Evolutionary conservation across 2,888 invertebrate species (phyloP).

Genomic region (Charanyca ferruginea): DNA sequence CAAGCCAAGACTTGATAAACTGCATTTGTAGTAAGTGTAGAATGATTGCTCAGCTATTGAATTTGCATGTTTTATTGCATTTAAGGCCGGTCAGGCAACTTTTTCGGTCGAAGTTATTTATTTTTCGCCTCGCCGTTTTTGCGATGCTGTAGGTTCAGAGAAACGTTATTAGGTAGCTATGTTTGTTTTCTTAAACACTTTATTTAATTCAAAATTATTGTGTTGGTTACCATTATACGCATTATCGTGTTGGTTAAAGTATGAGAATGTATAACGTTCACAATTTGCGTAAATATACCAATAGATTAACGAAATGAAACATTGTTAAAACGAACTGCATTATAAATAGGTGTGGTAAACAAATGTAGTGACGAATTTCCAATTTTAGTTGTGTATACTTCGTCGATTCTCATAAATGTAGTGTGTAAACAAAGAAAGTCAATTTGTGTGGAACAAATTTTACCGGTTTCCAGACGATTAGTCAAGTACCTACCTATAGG

Average conservation of each 20-base stretch:
- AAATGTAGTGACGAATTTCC: conserved; percentile 32
- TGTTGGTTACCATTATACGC: too few species aligned
- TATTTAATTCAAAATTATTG: conserved; percentile 9
- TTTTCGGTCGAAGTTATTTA: conserved; percentile 33
- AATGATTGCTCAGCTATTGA: conserved; percentile 48
- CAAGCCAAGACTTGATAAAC: conserved; percentile 45
- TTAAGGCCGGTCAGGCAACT: conserved; percentile 32
- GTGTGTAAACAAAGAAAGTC: conserved; percentile 53
- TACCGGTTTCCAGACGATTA: conserved; percentile 61
- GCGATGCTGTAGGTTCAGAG: conserved; percentile 18
- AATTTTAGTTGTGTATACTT: conserved; percentile 29
- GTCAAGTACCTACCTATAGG: conserved; percentile 40
- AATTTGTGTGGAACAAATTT: conserved; percentile 68
- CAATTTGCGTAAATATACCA: conserved; percentile 1
- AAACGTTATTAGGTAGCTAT: conserved; percentile 30
- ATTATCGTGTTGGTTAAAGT: not conserved
- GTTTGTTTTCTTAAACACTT: conserved; percentile 29
- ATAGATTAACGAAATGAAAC: not conserved
- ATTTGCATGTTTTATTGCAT: conserved; percentile 43
- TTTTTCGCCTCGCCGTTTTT: conserved; percentile 24
- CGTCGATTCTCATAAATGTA: conserved; percentile 38
- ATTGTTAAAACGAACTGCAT: not conserved
- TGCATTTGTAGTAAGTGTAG: conserved; percentile 40
- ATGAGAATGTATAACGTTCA: not conserved
- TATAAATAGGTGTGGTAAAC: conserved; percentile 13